Conservation (phyloP, 2,113 vertebrate genomes). For the Charina bottae region DNA sequence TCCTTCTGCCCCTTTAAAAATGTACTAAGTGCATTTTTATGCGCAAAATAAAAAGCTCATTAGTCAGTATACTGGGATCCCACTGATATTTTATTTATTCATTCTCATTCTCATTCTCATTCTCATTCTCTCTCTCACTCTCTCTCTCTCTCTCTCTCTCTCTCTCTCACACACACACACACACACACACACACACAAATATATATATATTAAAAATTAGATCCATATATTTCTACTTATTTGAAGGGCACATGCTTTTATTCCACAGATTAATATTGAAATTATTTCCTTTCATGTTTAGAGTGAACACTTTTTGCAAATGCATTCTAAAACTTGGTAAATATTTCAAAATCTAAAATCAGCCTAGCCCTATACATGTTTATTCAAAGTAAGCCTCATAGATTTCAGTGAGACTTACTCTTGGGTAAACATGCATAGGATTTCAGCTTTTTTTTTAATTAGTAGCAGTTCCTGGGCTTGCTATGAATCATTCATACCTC, state of each 20-base stretch:
- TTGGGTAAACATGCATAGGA: not conserved
- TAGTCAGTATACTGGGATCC: constrained; percentile 15
- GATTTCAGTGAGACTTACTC: not conserved
- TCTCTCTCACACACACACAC: too few species aligned
- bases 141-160: too few species aligned
- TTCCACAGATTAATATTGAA: not conserved
- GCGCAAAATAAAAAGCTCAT: constrained; percentile 10
- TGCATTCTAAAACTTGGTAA: not conserved
- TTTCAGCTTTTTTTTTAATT: not conserved
- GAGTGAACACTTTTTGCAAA: not conserved
- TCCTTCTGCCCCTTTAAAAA: not conserved
- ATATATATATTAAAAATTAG: constrained; percentile 2
- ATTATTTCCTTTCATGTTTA: not conserved
- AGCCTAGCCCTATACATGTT: not conserved
- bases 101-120: too few species aligned
- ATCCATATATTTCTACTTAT: not conserved
- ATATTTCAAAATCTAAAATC: not conserved
- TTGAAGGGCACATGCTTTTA: not conserved
- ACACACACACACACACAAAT: too few species aligned
- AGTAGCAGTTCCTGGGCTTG: constrained; percentile 24
- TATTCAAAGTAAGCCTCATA: not conserved
- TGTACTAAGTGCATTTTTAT: not conserved
- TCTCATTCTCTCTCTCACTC: too few species aligned
- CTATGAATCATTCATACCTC: constrained; percentile 29
- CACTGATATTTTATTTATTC: constrained; percentile 11